Evolutionary conservation across 2,888 invertebrate species (phyloP).

Genomic region (Xestia rhomboidea): DNA sequence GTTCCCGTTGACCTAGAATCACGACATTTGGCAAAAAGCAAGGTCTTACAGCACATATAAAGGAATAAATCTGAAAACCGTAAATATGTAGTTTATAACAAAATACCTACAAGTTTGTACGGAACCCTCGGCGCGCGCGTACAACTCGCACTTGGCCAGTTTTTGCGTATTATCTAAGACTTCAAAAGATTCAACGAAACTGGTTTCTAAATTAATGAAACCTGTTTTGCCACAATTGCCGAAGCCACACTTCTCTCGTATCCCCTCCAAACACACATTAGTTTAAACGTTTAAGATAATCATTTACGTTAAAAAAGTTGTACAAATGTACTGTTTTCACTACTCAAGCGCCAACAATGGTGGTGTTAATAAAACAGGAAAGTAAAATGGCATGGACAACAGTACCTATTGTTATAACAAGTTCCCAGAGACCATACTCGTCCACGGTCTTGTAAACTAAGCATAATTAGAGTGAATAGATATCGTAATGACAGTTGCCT

Average conservation of each 20-base stretch:
- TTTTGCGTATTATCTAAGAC: conserved; percentile 7
- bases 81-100: too few relatives aligned
- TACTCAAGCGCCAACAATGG: conserved; percentile 25
- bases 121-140: too few relatives aligned
- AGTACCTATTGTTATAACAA: conserved; percentile 48
- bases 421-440: conserved; percentile 46
- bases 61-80: too few relatives aligned
- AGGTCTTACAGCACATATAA: too few relatives aligned
- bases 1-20: too few relatives aligned
- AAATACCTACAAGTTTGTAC: too few relatives aligned
- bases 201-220: conserved; percentile 14
- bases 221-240: conserved; percentile 6
- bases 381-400: conserved; percentile 46
- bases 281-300: conserved; percentile 5
- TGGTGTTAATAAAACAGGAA: conserved; percentile 38
- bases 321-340: conserved; percentile 27
- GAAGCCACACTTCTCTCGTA: not conserved
- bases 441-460: conserved; percentile 56
- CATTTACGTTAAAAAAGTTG: conserved; percentile 18
- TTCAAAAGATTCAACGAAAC: not conserved
- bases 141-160: too few relatives aligned
- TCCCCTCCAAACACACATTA: not conserved
- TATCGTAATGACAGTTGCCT: conserved; percentile 29
- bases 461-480: conserved; percentile 61
- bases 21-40: too few relatives aligned